Evolutionary conservation across 2,797 vertebrate genomes (phyloP), one percentile per base, ranked within the genome.

Genomic region (Leucoraja ocellata): DNA sequence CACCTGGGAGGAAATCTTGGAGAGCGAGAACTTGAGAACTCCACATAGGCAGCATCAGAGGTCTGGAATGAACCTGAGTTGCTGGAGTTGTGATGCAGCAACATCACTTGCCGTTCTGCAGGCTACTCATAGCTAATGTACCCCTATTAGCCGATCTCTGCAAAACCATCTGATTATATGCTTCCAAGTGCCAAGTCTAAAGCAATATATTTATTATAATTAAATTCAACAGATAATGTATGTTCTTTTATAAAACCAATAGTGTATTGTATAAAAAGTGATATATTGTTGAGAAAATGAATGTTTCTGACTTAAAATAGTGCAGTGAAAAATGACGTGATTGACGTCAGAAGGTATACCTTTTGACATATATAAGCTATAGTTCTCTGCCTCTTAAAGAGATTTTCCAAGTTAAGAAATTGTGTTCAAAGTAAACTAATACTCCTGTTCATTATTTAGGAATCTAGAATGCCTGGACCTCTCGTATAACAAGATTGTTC

Each of bases 391-490:
- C 16, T 88, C 16, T 88, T 88, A 63, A 36, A 54, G 46, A 92
- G 25, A 39, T 14, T 28, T 74, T 11, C 54, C 54, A 63, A 76
- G 23, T 92, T 76, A 76, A 74, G 25, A 92, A 92, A 76, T n/a
- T 76, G 39, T 28, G 28, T 28, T 92, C 76, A 54, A 76, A 28
- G 11, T 92, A 6, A 76, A 92, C 54, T 13, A 92, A 54, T 76
- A 92, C n/a, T 54, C 13, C 2, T 76, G 39, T 92, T 92, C 25
- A 92, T 54, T 11, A 25, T 76, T 46, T 74, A 99, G 99, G 96
- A 98, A 98, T 95, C 96, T 99, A 94, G 99, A 99, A 95, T 99
- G 98, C 7, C 97, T 99, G 0, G 99, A 99, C 94, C 97, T 99
- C 65, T 99, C 99, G 3, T 96, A 99, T 71, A 99, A 99, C 94